Evolutionary conservation across 2,113 vertebrate species (phyloP).

Genomic region (Caranx ignobilis): DNA sequence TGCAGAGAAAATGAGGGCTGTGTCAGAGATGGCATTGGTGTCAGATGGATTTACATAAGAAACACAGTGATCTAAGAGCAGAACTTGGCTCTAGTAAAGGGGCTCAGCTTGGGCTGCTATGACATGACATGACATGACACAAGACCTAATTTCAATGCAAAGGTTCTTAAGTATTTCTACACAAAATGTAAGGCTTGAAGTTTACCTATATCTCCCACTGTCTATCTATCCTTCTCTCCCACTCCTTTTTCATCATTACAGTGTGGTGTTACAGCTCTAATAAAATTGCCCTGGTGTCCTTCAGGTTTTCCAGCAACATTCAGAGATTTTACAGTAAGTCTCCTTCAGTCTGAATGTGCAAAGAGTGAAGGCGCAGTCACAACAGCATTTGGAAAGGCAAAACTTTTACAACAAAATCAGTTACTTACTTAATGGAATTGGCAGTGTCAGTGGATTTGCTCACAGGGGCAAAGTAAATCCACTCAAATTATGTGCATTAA

Average conservation of each 20-base stretch:
- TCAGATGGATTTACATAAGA: constrained; percentile 77
- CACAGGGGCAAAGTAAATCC: not conserved
- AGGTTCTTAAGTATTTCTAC: constrained; percentile 27
- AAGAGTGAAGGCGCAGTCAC: not conserved
- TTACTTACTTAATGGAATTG: not conserved
- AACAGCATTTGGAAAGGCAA: not conserved
- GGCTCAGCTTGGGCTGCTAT: constrained; percentile 52
- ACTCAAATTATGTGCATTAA: not conserved
- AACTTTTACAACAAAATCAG: not conserved
- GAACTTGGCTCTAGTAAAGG: constrained; percentile 53
- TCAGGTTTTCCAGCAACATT: not conserved
- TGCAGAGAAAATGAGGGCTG: constrained; percentile 55
- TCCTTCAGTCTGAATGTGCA: not conserved
- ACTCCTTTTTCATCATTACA: not conserved
- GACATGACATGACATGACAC: constrained; percentile 53
- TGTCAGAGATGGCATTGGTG: constrained; percentile 57
- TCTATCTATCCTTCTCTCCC: not conserved
- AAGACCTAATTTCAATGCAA: constrained; percentile 47
- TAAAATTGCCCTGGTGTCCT: not conserved
- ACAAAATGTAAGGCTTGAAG: not conserved
- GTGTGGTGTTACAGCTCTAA: not conserved
- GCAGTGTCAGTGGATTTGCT: not conserved
- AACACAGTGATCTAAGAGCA: constrained; percentile 67
- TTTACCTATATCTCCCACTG: not conserved
- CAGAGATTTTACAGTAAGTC: not conserved